These are phyloP conservation scores for Augochlorella aurata DNA, from an alignment of 2,888 invertebrate species.

Conservation along the genomic window DNA sequence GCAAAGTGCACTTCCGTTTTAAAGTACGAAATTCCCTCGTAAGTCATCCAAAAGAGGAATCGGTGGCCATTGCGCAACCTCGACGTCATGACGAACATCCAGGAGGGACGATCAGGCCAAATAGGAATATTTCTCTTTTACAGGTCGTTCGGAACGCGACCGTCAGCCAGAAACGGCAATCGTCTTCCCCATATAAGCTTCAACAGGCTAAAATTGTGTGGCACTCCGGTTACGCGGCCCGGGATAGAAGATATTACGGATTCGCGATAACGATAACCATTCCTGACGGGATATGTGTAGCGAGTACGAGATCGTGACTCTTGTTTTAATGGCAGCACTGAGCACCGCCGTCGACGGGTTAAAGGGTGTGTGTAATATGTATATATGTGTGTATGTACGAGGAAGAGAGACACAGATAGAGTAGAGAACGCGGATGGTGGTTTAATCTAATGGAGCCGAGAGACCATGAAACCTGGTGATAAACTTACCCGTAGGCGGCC, in stretches of 20 bases:
- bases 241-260: conserved; percentile 60
- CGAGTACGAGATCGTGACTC: conserved; percentile 66
- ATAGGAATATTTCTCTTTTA: conserved; percentile 16
- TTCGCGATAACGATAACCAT: conserved; percentile 70
- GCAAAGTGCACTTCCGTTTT: no score
- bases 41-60: neutral
- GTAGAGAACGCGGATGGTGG: conserved; percentile 57
- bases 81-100: neutral
- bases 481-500: conserved; percentile 95
- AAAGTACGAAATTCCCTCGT: neutral
- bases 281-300: conserved; percentile 50
- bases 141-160: conserved; percentile 3
- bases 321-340: conserved; percentile 67
- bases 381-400: neutral
- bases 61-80: neutral
- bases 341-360: conserved; percentile 12
- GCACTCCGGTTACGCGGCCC: conserved; percentile 25
- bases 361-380: neutral
- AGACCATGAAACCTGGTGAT: conserved; percentile 72
- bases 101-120: neutral
- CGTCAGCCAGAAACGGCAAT: conserved; percentile 15
- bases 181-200: conserved; percentile 28
- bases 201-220: conserved; percentile 39
- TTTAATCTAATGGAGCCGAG: conserved; percentile 72
- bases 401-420: conserved; percentile 22